Evolutionary conservation across 2,797 vertebrate species (phyloP).

Genomic region (Chelmon rostratus): DNA sequence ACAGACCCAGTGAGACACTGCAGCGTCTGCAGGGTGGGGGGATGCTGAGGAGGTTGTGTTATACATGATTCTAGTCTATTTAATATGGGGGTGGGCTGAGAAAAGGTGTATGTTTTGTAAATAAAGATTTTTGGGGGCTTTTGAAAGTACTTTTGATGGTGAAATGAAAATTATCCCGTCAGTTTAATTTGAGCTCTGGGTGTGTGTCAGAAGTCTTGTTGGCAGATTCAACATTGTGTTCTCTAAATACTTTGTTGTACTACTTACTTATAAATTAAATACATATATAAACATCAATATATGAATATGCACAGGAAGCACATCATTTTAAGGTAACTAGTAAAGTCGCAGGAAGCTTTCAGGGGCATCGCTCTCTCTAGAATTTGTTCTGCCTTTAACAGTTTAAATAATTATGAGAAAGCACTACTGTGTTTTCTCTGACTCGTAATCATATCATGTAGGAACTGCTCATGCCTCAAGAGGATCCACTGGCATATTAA

Average conservation of each 20-base stretch:
- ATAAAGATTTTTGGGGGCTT: too few species aligned
- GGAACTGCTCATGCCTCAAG: slow-evolving; percentile 33
- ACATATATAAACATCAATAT: slow-evolving; percentile 9
- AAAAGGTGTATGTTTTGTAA: too few species aligned
- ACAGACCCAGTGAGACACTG: background rate
- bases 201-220: background rate
- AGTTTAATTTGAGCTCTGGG: too few species aligned
- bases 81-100: too few species aligned
- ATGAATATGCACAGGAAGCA: slow-evolving; percentile 21
- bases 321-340: background rate
- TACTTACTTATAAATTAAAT: slow-evolving; percentile 4
- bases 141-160: too few species aligned
- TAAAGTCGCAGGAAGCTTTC: slow-evolving; percentile 22
- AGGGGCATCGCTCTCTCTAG: slow-evolving; percentile 11
- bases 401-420: slow-evolving; percentile 59
- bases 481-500: slow-evolving; percentile 31
- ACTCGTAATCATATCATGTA: slow-evolving; percentile 36
- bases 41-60: too few species aligned
- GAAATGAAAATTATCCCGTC: too few species aligned
- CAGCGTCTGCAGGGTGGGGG: too few species aligned
- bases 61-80: too few species aligned
- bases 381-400: slow-evolving; percentile 48
- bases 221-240: slow-evolving; percentile 2
- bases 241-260: slow-evolving; percentile 28
- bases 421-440: slow-evolving; percentile 23